Conservation (phyloP, 1,140 invertebrate genomes). For the Brachionus paranguensis region DNA sequence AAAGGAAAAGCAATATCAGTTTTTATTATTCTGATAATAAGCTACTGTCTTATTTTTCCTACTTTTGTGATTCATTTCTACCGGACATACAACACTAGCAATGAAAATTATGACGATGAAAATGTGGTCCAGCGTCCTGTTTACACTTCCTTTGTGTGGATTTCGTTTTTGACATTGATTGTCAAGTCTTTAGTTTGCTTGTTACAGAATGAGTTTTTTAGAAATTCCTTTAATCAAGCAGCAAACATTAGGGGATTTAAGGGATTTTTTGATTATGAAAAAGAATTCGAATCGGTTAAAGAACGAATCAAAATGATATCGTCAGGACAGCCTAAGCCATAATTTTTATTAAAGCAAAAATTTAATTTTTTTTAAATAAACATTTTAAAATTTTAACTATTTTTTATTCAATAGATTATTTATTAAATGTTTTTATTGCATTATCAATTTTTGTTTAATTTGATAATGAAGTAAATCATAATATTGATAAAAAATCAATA, state of each 20-base stretch:
- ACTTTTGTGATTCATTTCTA: slow-evolving; percentile 36
- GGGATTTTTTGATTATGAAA: slow-evolving; percentile 19
- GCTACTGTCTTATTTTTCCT: slow-evolving; percentile 16
- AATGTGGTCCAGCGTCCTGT: background rate
- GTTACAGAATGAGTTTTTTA: slow-evolving; percentile 23
- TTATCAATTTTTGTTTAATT: too few species aligned
- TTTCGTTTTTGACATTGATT: background rate
- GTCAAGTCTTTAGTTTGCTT: background rate
- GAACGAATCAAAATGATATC: background rate
- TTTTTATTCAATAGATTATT: too few species aligned
- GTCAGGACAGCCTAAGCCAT: background rate
- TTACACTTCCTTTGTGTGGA: slow-evolving; percentile 35
- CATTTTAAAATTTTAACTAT: background rate
- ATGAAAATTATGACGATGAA: background rate
- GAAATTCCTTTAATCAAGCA: slow-evolving; percentile 29
- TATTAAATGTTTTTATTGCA: too few species aligned
- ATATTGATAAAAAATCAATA: too few species aligned
- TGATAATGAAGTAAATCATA: too few species aligned
- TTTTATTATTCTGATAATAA: slow-evolving; percentile 8
- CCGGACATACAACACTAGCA: background rate
- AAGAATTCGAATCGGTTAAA: background rate
- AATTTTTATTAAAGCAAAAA: background rate
- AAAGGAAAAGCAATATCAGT: background rate
- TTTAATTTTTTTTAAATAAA: background rate
- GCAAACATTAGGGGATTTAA: slow-evolving; percentile 18